These are phyloP conservation scores for Clinocottus analis DNA, from an alignment of 2,113 vertebrate species.

Conservation along the genomic window DNA sequence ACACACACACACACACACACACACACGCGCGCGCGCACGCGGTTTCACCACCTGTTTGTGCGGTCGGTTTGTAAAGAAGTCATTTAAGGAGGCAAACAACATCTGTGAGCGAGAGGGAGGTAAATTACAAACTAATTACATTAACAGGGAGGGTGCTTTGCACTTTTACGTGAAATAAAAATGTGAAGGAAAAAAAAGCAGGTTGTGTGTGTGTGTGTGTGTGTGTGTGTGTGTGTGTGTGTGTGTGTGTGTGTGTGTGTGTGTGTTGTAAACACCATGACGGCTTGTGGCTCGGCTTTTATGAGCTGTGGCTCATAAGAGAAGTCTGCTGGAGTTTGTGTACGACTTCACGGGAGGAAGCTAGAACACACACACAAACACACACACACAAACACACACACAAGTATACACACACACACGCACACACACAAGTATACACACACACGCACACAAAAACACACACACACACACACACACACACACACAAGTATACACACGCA, in stretches of 20 bases:
- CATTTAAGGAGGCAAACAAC: conserved; percentile 82
- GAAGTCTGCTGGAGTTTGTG: conserved; percentile 79
- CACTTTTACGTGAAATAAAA: conserved; percentile 84
- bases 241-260: neutral
- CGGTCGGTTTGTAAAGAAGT: conserved; percentile 83
- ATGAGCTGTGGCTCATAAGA: conserved; percentile 88
- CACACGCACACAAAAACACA: neutral
- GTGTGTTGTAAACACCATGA: conserved; percentile 63
- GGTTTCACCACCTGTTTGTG: conserved; percentile 87
- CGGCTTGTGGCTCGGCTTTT: conserved; percentile 88
- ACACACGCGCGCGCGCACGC: no score
- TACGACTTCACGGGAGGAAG: conserved; percentile 87
- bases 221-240: conserved; percentile 19
- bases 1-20: no score
- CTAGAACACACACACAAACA: neutral
- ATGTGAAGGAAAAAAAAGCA: neutral
- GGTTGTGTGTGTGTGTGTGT: neutral
- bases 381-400: neutral
- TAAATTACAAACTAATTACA: conserved; percentile 95
- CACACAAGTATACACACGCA: neutral
- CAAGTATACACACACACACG: neutral
- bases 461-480: neutral
- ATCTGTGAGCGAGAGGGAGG: conserved; percentile 90
- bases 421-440: neutral
- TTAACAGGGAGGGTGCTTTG: conserved; percentile 88